Conservation (phyloP, 2,113 vertebrate species). For the Nematolebias whitei region DNA sequence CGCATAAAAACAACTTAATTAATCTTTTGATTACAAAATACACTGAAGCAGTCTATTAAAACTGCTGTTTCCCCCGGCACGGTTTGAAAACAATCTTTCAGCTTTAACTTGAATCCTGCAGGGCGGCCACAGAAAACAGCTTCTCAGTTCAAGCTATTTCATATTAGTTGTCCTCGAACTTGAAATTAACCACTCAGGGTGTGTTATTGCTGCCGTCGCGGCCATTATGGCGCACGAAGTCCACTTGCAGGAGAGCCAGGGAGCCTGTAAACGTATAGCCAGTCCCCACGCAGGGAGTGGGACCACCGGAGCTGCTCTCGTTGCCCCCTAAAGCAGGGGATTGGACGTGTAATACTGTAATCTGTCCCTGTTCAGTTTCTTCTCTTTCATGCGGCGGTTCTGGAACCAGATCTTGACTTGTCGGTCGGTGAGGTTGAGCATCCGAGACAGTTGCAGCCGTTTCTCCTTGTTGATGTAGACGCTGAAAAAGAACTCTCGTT, state of each 20-base stretch:
- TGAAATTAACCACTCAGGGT: constrained; percentile 72
- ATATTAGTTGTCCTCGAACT: constrained; percentile 74
- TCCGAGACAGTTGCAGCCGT: constrained; percentile 93
- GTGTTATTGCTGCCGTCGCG: constrained; percentile 43
- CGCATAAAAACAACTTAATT: constrained; percentile 34
- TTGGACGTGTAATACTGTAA: constrained; percentile 97
- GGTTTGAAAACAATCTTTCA: constrained; percentile 12
- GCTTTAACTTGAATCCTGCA: constrained; percentile 32
- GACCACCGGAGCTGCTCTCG: constrained; percentile 3
- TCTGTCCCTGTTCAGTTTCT: constrained; percentile 98
- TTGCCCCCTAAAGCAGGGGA: constrained; percentile 88
- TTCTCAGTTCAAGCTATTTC: constrained; percentile 21
- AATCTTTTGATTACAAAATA: constrained; percentile 72
- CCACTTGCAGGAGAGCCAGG: constrained; percentile 38
- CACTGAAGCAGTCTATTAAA: constrained; percentile 46
- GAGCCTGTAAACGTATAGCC: constrained; percentile 57
- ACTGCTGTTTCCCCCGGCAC: constrained; percentile 29
- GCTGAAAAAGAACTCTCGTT: constrained; percentile 97
- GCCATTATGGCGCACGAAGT: constrained; percentile 58
- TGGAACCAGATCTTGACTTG: constrained; percentile 99
- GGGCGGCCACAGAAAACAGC: constrained; percentile 14
- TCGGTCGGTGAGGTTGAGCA: constrained; percentile 97
- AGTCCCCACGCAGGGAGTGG: constrained; percentile 30
- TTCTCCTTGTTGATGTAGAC: constrained; percentile 99
- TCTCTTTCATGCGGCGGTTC: constrained; percentile 99